Percentiles rank a stretch among this genome's conserved stretches.
Conservation (phyloP, 2,113 vertebrate species). For the Scytalopus superciliaris region DNA sequence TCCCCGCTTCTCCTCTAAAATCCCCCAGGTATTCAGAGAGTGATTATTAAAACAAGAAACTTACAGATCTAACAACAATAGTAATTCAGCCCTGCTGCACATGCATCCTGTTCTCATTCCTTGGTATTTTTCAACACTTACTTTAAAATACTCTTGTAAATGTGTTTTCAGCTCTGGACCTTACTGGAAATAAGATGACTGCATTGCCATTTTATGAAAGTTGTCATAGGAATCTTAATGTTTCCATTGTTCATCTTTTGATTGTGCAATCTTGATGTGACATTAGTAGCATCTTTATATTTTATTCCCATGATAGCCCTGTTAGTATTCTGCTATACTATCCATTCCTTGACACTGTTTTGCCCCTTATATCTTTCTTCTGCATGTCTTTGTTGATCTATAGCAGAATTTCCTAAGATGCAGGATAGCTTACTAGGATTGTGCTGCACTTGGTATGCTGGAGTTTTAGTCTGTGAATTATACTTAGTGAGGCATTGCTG, state of each 20-base stretch:
- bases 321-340: not conserved
- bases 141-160: not conserved
- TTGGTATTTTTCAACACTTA: not conserved
- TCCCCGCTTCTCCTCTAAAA: not conserved
- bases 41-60: not conserved
- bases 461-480: not conserved
- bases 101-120: not conserved
- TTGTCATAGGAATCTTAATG: not conserved
- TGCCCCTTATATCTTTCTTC: not conserved
- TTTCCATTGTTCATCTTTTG: slow-evolving; percentile 26
- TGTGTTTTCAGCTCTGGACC: not conserved
- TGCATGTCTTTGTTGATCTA: not conserved
- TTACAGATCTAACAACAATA: not conserved
- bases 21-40: not conserved
- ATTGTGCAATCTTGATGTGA: slow-evolving; percentile 1
- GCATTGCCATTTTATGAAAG: not conserved
- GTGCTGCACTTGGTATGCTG: not conserved
- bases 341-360: not conserved
- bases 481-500: not conserved
- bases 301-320: slow-evolving; percentile 22
- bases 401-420: not conserved
- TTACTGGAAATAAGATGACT: not conserved
- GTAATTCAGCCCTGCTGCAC: not conserved
- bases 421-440: not conserved
- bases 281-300: slow-evolving; percentile 2